Evolutionary conservation across 2,797 vertebrate genomes (phyloP), one percentile per base, ranked within the genome.

Genomic region (Hydrocynus forskahlii): DNA sequence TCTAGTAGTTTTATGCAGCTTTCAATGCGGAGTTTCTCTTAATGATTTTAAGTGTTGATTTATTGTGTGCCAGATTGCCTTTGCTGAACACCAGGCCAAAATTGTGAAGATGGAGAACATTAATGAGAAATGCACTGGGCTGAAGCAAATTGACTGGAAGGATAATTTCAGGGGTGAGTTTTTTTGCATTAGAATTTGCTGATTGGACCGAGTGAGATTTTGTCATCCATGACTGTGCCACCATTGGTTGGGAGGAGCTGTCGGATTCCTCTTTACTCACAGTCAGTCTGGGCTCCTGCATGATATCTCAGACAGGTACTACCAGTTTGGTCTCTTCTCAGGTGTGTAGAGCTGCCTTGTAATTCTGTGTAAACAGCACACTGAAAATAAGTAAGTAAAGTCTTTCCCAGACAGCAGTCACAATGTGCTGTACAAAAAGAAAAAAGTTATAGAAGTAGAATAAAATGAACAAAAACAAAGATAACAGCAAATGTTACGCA

Each of bases 81-180:
- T 97, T 70, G 97, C 97, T 0, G 94, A 98, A 73, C 96, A 96
- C 81, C 96, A 97, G 83, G 96, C 93, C 0, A 94, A 96, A 25
- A 88, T 97, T 0, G 92, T 93, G 5, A 96, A 95, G 90, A 90
- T 97, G 94, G 94, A 91, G 7, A 87, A 88, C 0, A 40, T 92
- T 0, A 91, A 94, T 73, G 88, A 81, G 0, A 93, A 94, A 84
- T 96, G 95, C 87, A 93, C 90, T 7, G 94, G 94, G n/a, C 0
- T 93, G 19, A 91, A 87, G 86, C 95, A 94, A 86, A 85, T 97
- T 55, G 92, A 95, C 81, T 98, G 97, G 97, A 82, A 76, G 0
- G 96, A 93, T 16, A 95, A 91, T 76, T 83, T 99, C 17, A 85
- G 91, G 86, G 97, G 97, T 98, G 80, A 83, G 60, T 35, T 54